Percentiles rank a stretch among this genome's conserved stretches.
These are phyloP conservation scores for Momotus momota DNA, from an alignment of 2,797 vertebrate genomes.

Conservation along the genomic window DNA sequence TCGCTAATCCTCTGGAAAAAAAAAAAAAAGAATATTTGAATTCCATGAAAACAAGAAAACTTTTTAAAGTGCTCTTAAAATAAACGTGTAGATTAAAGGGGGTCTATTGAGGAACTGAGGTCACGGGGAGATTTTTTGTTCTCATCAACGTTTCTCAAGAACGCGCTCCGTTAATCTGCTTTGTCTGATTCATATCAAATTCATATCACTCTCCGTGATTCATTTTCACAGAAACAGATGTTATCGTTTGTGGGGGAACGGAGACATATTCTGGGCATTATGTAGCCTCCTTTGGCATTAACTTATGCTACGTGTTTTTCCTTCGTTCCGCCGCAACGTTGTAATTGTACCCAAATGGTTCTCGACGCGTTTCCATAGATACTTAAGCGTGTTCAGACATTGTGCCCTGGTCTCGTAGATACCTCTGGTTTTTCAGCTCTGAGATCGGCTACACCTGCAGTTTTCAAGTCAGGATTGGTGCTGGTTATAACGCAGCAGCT, in stretches of 20 bases:
- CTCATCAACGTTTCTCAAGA: background rate
- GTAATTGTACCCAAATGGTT: slow-evolving; percentile 47
- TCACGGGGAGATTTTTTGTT: background rate
- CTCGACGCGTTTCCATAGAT: slow-evolving; percentile 8
- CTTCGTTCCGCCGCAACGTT: slow-evolving; percentile 38
- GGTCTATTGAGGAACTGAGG: background rate
- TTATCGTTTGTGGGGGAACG: slow-evolving; percentile 51
- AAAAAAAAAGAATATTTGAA: background rate
- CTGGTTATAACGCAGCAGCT: background rate
- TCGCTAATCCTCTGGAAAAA: background rate
- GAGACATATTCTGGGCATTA: slow-evolving; percentile 49
- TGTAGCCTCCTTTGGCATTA: slow-evolving; percentile 56
- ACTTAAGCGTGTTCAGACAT: slow-evolving; percentile 1
- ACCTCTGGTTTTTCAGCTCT: background rate
- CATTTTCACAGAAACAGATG: slow-evolving; percentile 61
- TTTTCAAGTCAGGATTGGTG: background rate
- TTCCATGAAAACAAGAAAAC: background rate
- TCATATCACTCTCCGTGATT: background rate
- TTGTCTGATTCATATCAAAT: slow-evolving; percentile 43
- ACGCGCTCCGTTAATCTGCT: background rate
- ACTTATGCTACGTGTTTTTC: slow-evolving; percentile 20
- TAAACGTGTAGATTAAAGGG: background rate
- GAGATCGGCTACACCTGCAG: background rate
- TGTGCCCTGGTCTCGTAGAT: background rate
- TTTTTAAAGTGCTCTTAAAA: background rate